Base-by-base conservation (phyloP, 2,888 invertebrate genomes). In the Danaus chrysippus region DNA sequence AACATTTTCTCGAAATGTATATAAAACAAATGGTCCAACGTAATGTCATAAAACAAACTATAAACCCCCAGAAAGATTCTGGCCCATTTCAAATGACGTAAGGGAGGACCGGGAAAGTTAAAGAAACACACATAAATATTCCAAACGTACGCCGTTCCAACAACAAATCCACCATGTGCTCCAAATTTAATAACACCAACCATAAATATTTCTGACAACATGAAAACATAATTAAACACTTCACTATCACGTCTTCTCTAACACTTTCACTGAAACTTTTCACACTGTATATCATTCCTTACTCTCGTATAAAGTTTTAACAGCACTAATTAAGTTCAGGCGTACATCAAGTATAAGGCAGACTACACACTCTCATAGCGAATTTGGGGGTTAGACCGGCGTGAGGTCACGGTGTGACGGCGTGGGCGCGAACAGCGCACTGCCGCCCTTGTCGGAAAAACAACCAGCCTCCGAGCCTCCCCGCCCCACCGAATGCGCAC, bases 71-170 rank as follows among this genome's bases (percentile, higher is more conserved):
- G 74, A 79, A 76, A 76, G 72, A 78, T 80, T 79, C 82, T 77
- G 72, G 78, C 74, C 77, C 77, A 77, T 82, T 78, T 81, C 75
- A 80, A 77, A 78, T 81, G 78, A 79, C 83, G 81, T 83, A 84
- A 76, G 77, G 75, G 73, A 73, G 75, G 78, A 72, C 75, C 75
- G 81, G 76, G 81, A 82, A 82, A 81, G 76, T 77, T 73, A 75
- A 75, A 77, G 78, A 84, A 84, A 84, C 83, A 79, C 79, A 79
- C 77, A 82, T 83, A 85, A 86, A 86, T 83, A 78, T 79, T 77
- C 73, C 78, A 72, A 78, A 75, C 79, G 76, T 77, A 80, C 83
- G 82, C 81, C 84, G 82, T 84, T 87, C 79, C 82, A 73, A 49
- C 49, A 49, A 17, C 11, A 49, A 49, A 49, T 49, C 15, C 17